Base-by-base conservation (phyloP, 2,113 vertebrate genomes). In the Eretmochelys imbricata region DNA sequence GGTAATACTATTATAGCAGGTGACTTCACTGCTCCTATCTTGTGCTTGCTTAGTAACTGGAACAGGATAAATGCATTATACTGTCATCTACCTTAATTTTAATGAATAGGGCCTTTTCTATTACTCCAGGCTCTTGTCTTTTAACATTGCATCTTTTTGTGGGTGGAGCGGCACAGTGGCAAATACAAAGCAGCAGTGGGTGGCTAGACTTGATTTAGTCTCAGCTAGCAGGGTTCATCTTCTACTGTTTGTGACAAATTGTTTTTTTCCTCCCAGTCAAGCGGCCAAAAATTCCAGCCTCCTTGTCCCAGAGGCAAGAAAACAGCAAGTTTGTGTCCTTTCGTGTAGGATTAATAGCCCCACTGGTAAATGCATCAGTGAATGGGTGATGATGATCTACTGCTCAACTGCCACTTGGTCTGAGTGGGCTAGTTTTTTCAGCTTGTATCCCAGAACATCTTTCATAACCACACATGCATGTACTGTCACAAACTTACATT, bases 141-240 rank as follows among this genome's bases (percentile, higher is more conserved):
- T 9, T 42, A 12, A 3, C 2, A 50, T 42, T 82, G 48, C 78
- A 72, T 8, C 20, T 38, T 19, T 25, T 53, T 6, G 46, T 51
- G 49, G 27, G 17, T 24, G 84, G 88, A 88, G 55, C 78, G 0
- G 2, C 51, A 10, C 90, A 35, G 49, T 46, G 42, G 12, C 81
- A 76, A 55, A 20, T 80, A 89, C 31, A 29, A 91, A 89, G 69
- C 84, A 55, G 83, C 1, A 1, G 87, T 97, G 95, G 93, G 96
- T 96, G 91, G 95, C 82, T 91, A 29, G 51, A 35, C 7, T 51
- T 97, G 97, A 97, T 97, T 97, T 97, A 97, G 96, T 80, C 83
- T 48, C n/a, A 51, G 72, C 87, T 31, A 8, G 42, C 10, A 3
- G 78, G 79, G 85, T 93, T 96, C 94, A 89, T 97, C 96, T 87